Evolutionary conservation across 2,888 invertebrate genomes (phyloP), one percentile per base, ranked within the genome.

Genomic region (Eugnorisma glareosa): DNA sequence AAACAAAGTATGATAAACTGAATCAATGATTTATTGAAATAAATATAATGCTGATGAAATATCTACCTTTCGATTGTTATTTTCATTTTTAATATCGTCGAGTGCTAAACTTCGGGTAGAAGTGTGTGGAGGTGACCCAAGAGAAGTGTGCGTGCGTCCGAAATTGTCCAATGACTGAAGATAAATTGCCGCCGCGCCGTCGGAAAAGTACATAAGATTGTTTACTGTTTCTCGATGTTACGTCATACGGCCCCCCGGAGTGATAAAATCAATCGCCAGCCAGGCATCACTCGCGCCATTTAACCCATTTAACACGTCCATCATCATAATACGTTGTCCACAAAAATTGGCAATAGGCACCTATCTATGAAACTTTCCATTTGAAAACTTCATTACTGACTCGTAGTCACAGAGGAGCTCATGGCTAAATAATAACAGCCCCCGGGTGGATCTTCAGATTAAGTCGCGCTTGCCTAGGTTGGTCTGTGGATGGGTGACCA

Each of bases 161-260:
- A 93, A 92, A 87, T 89, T 90, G 89, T 79, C 81, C 80, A 82
- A 74, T 89, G 88, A 93, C 93, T 93, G 91, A 90, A 68, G 45
- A 81, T 77, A 77, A 84, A 75, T 81, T 64, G 74, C 76, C 80
- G 75, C 37, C 79, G 84, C 80, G 75, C 37, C 79, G 84, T 89
- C 81, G 93, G 92, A 93, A 92, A 93, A 93, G 80, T 89, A 91
- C 91, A 64, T 67, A 61, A 54, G 70, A 82, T 87, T 79, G 71
- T 72, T 71, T 64, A 82, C 81, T 70, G 76, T 70, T 74, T 79
- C 73, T 79, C 79, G 43, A 72, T 75, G 67, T 91, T 90, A 90
- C 91, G 86, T 90, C 89, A 91, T 82, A 75, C 81, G 57, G 76
- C 73, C 81, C 80, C 89, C 82, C 83, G 81, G 82, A 64, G 67